Evolutionary conservation across 2,888 invertebrate genomes (phyloP).

Genomic region (Tanypteryx hageni): DNA sequence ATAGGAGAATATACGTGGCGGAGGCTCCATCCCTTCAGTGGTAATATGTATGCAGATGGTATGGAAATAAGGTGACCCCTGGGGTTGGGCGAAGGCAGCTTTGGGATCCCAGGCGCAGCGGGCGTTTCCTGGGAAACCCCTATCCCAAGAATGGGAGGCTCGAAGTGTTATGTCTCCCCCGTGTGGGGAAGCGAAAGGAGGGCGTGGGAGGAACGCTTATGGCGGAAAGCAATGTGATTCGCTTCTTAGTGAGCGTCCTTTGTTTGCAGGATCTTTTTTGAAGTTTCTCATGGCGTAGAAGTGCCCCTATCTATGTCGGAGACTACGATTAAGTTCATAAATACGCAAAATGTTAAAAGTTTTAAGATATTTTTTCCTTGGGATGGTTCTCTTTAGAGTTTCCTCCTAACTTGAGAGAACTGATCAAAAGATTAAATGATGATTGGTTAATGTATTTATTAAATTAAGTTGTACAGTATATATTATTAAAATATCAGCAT

Average conservation of each 20-base stretch:
- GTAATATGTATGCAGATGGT: conserved; percentile 29
- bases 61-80: conserved; percentile 35
- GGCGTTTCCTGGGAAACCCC: not conserved
- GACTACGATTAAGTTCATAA: too few relatives aligned
- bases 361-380: too few relatives aligned
- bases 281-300: too few relatives aligned
- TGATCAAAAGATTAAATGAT: too few relatives aligned
- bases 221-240: not conserved
- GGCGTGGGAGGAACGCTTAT: not conserved
- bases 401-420: too few relatives aligned
- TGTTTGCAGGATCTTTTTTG: not conserved
- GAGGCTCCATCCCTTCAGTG: conserved; percentile 17
- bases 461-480: too few relatives aligned
- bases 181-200: not conserved
- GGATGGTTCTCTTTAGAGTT: too few relatives aligned
- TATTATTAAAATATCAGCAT: too few relatives aligned
- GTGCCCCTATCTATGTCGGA: too few relatives aligned
- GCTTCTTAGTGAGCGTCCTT: not conserved
- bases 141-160: conserved; percentile 4
- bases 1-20: conserved; percentile 19
- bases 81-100: not conserved
- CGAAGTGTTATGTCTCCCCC: not conserved
- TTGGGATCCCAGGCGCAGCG: not conserved
- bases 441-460: too few relatives aligned
- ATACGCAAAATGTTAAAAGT: too few relatives aligned